Evolutionary conservation across 2,888 invertebrate species (phyloP).

Genomic region (Volucella inflata): DNA sequence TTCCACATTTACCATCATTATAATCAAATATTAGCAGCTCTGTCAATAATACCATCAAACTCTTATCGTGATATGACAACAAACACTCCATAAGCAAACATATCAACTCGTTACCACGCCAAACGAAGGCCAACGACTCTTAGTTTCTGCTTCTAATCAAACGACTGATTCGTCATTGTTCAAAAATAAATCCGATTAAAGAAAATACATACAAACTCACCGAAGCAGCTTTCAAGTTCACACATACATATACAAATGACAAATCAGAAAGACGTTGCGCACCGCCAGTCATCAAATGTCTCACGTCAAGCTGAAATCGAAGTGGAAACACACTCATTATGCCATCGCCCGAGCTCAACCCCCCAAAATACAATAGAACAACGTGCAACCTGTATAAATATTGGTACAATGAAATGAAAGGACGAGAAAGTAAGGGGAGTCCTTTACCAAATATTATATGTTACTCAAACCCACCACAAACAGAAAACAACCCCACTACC

Average conservation of each 20-base stretch:
- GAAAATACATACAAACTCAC: conserved; percentile 16
- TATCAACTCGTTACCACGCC: neutral
- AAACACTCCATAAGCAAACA: neutral
- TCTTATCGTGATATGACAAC: neutral
- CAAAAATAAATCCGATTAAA: conserved; percentile 32
- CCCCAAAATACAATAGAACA: neutral
- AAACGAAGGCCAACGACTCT: neutral
- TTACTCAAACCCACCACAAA: conserved; percentile 10
- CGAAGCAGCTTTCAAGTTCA: neutral
- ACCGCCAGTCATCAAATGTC: conserved; percentile 47
- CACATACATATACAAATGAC: neutral
- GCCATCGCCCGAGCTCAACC: conserved; percentile 16
- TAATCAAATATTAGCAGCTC: neutral
- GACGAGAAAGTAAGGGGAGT: neutral
- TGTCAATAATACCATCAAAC: conserved; percentile 14
- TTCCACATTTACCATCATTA: neutral
- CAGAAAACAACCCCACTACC: conserved; percentile 1
- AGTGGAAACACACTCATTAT: conserved; percentile 57
- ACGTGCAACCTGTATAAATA: neutral
- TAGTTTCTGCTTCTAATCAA: neutral
- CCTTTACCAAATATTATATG: conserved; percentile 41
- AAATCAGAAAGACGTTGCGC: conserved; percentile 45
- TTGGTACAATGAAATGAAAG: no score
- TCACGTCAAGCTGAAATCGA: conserved; percentile 56
- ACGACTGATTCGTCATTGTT: conserved; percentile 11